Conservation (phyloP, 1,140 invertebrate species). For the Stegodyphus mimosarum region DNA sequence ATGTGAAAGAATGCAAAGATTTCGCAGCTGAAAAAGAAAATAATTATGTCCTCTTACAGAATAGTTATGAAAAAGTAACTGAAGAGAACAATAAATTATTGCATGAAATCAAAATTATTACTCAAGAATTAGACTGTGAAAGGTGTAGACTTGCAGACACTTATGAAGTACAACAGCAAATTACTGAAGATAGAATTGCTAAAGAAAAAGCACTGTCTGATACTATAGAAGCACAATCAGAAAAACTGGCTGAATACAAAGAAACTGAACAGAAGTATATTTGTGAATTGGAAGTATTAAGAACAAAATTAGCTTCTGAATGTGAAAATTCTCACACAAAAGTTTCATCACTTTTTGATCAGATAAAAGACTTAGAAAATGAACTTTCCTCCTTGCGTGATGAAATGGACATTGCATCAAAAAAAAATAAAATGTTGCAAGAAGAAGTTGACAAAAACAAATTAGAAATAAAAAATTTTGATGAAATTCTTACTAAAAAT, state of each 20-base stretch:
- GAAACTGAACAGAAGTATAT: neutral
- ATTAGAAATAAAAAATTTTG: neutral
- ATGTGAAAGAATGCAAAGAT: no score
- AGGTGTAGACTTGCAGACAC: no score
- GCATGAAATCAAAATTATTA: neutral
- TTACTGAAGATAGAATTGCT: neutral
- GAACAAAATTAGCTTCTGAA: neutral
- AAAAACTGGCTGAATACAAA: neutral
- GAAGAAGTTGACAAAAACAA: neutral
- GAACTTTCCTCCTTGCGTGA: neutral
- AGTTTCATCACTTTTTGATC: constrained; percentile 3
- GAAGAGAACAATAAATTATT: neutral
- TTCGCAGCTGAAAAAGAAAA: no score
- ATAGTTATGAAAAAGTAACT: neutral
- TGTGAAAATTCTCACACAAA: constrained; percentile 18
- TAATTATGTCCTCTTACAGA: neutral
- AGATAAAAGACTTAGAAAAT: constrained; percentile 38
- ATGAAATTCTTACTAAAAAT: no score
- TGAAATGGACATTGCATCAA: constrained; percentile 14
- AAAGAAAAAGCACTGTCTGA: neutral
- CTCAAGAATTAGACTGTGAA: neutral
- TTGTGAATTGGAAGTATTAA: constrained; percentile 4
- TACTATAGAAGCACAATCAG: neutral
- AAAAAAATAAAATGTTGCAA: neutral
- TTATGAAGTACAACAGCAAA: no score